Conservation (phyloP, 1,140 invertebrate genomes). For the Papilio helenus region DNA sequence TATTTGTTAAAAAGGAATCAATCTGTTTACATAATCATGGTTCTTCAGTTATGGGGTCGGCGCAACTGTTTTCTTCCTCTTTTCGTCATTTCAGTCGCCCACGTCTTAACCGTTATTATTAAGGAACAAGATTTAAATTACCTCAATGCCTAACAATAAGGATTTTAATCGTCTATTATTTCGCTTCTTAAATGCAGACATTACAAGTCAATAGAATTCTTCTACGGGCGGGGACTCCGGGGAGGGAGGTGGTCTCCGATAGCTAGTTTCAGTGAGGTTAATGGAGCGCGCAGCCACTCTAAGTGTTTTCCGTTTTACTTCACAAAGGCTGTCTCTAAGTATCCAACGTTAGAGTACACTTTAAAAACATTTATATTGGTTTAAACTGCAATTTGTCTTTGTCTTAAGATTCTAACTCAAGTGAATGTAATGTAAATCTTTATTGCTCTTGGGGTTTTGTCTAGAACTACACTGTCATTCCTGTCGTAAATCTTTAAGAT, state of each 20-base stretch:
- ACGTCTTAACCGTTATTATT: background rate
- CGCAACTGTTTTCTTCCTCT: background rate
- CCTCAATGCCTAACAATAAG: background rate
- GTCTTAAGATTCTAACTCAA: background rate
- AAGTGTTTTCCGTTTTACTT: conserved; percentile 27
- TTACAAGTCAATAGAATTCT: conserved; percentile 2
- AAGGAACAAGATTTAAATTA: background rate
- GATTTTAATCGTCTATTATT: background rate
- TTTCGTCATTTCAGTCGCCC: background rate
- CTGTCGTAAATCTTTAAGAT: too few species aligned
- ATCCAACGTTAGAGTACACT: conserved; percentile 2
- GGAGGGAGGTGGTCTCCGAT: background rate
- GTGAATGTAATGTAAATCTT: background rate
- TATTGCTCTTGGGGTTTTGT: background rate
- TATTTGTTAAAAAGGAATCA: background rate
- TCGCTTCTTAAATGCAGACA: background rate
- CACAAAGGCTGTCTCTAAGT: conserved; percentile 24
- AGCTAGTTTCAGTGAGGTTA: conserved; percentile 20
- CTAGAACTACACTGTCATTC: background rate
- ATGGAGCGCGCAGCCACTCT: conserved; percentile 13
- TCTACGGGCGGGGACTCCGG: background rate
- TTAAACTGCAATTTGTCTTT: conserved; percentile 11
- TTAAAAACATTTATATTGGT: conserved; percentile 25
- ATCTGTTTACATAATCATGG: background rate
- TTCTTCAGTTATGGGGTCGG: background rate